These are phyloP conservation scores for Amblyraja radiata DNA, from an alignment of 2,797 vertebrate genomes.

Conservation along the genomic window DNA sequence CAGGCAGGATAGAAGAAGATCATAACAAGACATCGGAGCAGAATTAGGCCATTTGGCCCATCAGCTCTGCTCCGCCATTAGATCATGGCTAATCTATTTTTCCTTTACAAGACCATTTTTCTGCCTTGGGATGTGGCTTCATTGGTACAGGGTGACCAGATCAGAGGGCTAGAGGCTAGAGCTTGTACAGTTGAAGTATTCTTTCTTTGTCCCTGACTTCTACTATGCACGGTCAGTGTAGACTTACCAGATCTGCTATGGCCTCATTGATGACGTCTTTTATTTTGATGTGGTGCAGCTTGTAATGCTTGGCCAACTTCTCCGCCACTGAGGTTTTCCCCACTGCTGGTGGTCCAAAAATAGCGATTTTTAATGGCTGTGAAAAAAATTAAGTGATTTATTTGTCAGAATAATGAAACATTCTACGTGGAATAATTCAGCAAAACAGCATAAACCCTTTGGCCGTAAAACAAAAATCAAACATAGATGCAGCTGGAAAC, in stretches of 20 bases:
- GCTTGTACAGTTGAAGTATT: background rate
- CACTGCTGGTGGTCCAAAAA: conserved; percentile 80
- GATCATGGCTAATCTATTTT: too few relatives aligned
- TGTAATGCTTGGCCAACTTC: conserved; percentile 71
- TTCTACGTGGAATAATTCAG: background rate
- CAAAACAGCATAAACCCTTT: background rate
- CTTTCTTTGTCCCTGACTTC: background rate
- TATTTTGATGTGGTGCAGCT: conserved; percentile 69
- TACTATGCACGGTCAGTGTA: background rate
- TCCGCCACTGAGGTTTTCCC: conserved; percentile 74
- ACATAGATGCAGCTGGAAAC: background rate
- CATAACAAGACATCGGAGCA: too few relatives aligned
- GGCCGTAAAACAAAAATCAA: background rate
- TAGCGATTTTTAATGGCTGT: conserved; percentile 74
- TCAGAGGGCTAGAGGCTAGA: background rate
- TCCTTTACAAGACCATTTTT: too few relatives aligned
- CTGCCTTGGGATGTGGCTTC: too few relatives aligned
- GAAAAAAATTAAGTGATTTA: conserved; percentile 35
- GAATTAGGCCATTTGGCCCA: too few relatives aligned
- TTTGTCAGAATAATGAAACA: background rate
- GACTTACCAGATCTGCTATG: conserved; percentile 68
- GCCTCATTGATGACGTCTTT: conserved; percentile 67
- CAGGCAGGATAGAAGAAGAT: background rate
- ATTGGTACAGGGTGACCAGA: background rate
- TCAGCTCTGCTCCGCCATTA: too few relatives aligned